These are phyloP conservation scores for Asarcornis scutulata DNA, from an alignment of 2,113 vertebrate genomes.

Conservation along the genomic window DNA sequence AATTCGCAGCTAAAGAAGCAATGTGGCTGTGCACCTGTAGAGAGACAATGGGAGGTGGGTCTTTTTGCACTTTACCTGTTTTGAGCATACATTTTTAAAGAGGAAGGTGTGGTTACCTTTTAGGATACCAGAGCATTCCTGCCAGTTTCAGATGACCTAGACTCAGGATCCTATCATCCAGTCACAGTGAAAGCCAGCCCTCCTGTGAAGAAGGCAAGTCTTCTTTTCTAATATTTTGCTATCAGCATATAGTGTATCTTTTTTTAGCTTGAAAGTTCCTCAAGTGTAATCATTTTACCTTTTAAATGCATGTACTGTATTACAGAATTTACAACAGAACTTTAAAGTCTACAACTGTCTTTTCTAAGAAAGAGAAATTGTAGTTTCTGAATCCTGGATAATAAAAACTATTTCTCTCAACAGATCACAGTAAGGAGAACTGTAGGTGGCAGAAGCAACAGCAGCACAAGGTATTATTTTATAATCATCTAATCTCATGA, in stretches of 20 bases:
- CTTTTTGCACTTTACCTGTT: background rate
- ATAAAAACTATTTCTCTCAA: slow-evolving; percentile 33
- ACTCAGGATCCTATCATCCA: background rate
- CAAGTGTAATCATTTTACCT: background rate
- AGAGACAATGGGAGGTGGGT: background rate
- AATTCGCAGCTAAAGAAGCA: background rate
- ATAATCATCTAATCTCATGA: background rate
- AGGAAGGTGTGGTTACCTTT: slow-evolving; percentile 30
- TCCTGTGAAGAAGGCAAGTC: slow-evolving; percentile 47
- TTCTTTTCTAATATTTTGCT: background rate
- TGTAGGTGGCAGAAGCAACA: background rate
- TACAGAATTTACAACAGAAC: background rate
- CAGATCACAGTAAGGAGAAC: slow-evolving; percentile 23
- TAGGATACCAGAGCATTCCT: slow-evolving; percentile 65
- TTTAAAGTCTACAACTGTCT: background rate
- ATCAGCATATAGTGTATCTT: background rate
- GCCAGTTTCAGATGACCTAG: slow-evolving; percentile 35
- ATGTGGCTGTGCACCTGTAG: background rate
- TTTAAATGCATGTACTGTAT: background rate
- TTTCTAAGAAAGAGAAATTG: background rate
- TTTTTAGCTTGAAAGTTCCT: background rate
- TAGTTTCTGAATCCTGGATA: background rate
- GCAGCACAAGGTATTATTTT: slow-evolving; percentile 59
- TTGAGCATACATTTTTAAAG: background rate
- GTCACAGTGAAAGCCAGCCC: background rate